Evolutionary conservation across 2,113 vertebrate genomes (phyloP).

Genomic region (Mus musculus): DNA sequence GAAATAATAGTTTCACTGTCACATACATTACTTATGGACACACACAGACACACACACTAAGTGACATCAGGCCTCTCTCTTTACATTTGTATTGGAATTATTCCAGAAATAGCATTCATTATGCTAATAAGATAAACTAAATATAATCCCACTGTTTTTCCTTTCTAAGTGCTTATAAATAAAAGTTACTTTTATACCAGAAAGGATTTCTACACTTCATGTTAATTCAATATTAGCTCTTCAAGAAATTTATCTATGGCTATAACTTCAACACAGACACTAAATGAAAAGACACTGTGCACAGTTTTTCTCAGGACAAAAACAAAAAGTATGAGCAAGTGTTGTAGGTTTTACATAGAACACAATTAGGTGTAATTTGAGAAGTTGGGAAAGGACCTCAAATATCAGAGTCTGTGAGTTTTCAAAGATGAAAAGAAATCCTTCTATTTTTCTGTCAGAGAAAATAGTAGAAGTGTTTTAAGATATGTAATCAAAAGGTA

Average conservation of each 20-base stretch:
- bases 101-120: not conserved
- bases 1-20: not conserved
- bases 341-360: not conserved
- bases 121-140: not conserved
- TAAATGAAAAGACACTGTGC: not conserved
- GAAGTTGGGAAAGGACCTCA: not conserved
- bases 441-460: not conserved
- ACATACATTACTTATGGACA: not conserved
- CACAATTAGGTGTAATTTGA: not conserved
- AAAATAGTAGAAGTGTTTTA: not conserved
- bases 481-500: not conserved
- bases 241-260: not conserved
- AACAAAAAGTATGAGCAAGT: not conserved
- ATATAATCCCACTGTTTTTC: not conserved
- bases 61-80: not conserved
- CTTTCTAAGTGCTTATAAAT: not conserved
- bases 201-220: not conserved
- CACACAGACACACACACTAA: not conserved
- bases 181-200: constrained; percentile 16
- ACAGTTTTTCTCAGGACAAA: not conserved
- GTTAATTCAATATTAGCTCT: not conserved
- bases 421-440: not conserved
- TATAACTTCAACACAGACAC: not conserved
- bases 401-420: not conserved
- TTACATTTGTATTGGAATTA: not conserved